A percentile compares a stretch with the other conserved stretches of the same genome.
Conservation (phyloP, 1,140 invertebrate genomes). For the Lycorma delicatula region DNA sequence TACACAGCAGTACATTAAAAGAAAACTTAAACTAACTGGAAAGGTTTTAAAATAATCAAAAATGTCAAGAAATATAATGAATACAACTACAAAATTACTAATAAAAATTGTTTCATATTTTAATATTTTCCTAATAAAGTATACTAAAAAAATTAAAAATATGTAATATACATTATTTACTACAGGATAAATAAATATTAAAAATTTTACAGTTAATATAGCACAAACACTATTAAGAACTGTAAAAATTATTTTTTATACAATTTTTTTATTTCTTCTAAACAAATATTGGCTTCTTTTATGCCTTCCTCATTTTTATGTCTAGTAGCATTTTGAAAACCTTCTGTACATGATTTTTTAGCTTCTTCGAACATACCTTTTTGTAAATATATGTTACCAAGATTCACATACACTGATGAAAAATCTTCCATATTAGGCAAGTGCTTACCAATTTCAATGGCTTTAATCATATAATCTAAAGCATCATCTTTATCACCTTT, state of each 20-base stretch:
- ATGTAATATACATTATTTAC: too few relatives aligned
- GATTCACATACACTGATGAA: conserved; percentile 68
- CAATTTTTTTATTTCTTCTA: conserved; percentile 32
- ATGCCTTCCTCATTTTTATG: conserved; percentile 52
- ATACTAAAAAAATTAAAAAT: too few relatives aligned
- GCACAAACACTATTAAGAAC: too few relatives aligned
- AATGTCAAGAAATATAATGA: too few relatives aligned
- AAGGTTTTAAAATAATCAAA: too few relatives aligned
- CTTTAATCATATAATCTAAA: conserved; percentile 58
- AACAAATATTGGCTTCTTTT: conserved; percentile 57
- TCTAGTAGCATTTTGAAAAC: conserved; percentile 55
- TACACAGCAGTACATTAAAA: too few relatives aligned
- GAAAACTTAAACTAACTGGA: too few relatives aligned
- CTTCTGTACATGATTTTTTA: conserved; percentile 58
- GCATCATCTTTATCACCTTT: conserved; percentile 58
- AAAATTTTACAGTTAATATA: too few relatives aligned
- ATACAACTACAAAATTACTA: too few relatives aligned
- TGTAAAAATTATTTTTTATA: conserved; percentile 1
- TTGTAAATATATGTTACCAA: conserved; percentile 69
- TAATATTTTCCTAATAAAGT: too few relatives aligned
- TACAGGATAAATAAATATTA: too few relatives aligned
- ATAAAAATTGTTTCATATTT: too few relatives aligned
- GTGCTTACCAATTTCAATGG: conserved; percentile 52
- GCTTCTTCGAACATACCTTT: conserved; percentile 60
- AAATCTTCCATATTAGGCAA: conserved; percentile 56